Conservation (phyloP, 2,113 vertebrate genomes). For the Rafetus swinhoei region DNA sequence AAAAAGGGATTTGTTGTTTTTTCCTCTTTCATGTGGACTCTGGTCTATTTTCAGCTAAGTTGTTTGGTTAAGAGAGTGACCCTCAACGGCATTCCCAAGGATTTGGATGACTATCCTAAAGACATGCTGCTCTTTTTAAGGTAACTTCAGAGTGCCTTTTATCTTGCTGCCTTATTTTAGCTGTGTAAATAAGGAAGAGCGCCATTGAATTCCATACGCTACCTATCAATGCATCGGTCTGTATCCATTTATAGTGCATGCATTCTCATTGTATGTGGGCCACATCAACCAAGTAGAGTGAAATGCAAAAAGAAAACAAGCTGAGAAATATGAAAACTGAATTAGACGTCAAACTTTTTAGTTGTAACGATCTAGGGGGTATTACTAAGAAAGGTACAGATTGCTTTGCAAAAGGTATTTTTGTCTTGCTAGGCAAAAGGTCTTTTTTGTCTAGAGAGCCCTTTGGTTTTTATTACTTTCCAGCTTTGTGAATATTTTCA, state of each 20-base stretch:
- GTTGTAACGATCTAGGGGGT: neutral
- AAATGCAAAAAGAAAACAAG: neutral
- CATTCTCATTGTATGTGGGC: neutral
- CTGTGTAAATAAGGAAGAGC: neutral
- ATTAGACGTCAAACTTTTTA: neutral
- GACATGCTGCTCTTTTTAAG: conserved; percentile 71
- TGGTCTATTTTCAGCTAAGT: conserved; percentile 59
- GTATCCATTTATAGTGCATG: accelerated
- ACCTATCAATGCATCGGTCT: neutral
- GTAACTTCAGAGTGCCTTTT: neutral
- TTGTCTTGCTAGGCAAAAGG: neutral
- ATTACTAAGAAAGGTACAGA: neutral
- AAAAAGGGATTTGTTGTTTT: neutral
- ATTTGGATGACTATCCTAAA: conserved; percentile 58
- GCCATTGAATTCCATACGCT: neutral
- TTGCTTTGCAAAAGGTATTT: neutral
- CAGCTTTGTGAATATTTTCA: neutral
- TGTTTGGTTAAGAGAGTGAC: conserved; percentile 66
- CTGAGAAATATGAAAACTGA: neutral
- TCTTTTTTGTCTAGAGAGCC: too few species aligned
- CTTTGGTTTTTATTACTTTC: neutral
- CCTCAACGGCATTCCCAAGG: neutral
- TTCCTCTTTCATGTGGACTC: neutral
- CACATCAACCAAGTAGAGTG: neutral
- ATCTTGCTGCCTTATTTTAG: accelerated